These are phyloP conservation scores for Gymnogyps californianus DNA, from an alignment of 2,113 vertebrate genomes.

Conservation along the genomic window DNA sequence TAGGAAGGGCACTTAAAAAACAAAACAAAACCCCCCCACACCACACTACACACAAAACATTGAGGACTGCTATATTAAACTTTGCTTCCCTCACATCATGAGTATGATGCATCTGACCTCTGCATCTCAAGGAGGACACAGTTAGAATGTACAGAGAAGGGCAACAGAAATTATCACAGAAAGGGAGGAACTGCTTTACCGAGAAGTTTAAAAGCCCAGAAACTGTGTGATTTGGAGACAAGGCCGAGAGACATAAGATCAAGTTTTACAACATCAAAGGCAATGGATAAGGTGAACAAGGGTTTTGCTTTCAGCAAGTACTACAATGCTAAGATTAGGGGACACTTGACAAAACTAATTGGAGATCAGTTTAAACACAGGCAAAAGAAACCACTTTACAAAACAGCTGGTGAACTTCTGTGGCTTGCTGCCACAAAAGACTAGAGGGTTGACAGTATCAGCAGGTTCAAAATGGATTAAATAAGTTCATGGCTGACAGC, in stretches of 20 bases:
- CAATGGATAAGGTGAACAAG: not conserved
- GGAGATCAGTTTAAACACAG: not conserved
- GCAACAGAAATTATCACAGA: not conserved
- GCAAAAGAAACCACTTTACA: not conserved
- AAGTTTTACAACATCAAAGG: not conserved
- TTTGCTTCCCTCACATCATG: not conserved
- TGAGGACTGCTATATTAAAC: not conserved
- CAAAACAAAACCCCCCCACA: not conserved
- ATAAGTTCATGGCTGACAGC: not conserved
- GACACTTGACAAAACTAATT: not conserved
- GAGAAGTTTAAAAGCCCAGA: not conserved
- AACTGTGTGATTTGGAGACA: not conserved
- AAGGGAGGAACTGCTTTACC: not conserved
- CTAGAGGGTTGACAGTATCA: not conserved
- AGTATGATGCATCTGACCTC: not conserved
- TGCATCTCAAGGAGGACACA: not conserved
- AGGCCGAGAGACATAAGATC: not conserved
- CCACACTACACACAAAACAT: not conserved
- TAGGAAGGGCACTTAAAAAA: not conserved
- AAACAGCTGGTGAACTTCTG: not conserved
- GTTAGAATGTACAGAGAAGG: not conserved
- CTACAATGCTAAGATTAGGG: not conserved
- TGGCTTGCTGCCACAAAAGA: not conserved
- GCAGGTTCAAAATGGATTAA: not conserved
- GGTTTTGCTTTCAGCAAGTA: not conserved